Evolutionary conservation across 2,797 vertebrate genomes (phyloP).

Genomic region (Mastacembelus armatus): DNA sequence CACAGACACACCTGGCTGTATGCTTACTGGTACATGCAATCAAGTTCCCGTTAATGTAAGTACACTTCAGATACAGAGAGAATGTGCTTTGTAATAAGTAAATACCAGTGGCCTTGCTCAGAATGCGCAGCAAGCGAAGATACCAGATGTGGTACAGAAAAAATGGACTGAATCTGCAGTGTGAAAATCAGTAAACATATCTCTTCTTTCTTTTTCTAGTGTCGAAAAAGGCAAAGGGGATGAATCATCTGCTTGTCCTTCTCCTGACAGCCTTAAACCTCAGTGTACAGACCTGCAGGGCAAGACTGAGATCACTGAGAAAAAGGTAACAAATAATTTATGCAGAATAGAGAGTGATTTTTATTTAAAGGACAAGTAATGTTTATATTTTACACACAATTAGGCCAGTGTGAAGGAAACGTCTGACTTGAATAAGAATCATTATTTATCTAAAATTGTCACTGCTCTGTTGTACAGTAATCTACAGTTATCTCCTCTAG

Average conservation of each 20-base stretch:
- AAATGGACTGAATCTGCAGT: neutral
- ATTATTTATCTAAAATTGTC: no score
- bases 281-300: slow-evolving; percentile 47
- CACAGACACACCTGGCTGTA: slow-evolving; percentile 51
- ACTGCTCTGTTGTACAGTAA: no score
- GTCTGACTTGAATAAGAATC: no score
- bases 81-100: slow-evolving; percentile 25
- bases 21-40: slow-evolving; percentile 39
- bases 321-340: slow-evolving; percentile 77
- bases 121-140: neutral
- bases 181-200: slow-evolving; percentile 14
- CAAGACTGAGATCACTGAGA: slow-evolving; percentile 71
- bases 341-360: neutral
- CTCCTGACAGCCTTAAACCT: slow-evolving; percentile 32
- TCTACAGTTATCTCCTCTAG: slow-evolving; percentile 45
- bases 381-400: neutral
- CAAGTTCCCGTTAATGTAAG: slow-evolving; percentile 48
- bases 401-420: no score
- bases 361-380: neutral
- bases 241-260: slow-evolving; percentile 35
- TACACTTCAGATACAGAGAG: slow-evolving; percentile 27
- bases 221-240: slow-evolving; percentile 41
- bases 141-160: neutral
- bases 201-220: slow-evolving; percentile 56
- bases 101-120: slow-evolving; percentile 3